Base-by-base conservation (phyloP, 1,140 invertebrate species). In the Drosophila athabasca region DNA sequence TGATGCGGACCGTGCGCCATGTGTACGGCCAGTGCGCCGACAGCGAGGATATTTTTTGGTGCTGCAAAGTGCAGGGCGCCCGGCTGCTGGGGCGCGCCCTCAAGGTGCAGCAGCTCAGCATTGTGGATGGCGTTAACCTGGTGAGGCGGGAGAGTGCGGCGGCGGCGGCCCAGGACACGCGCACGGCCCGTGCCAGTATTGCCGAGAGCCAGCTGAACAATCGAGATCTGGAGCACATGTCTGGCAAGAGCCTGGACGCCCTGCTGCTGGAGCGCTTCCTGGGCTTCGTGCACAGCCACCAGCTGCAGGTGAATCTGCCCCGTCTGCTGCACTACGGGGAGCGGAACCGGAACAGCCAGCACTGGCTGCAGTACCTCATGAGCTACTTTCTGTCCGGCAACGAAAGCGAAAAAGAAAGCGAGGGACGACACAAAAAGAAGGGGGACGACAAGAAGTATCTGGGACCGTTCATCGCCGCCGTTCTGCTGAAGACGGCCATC, bases 401-500 rank as follows among this genome's bases (percentile, higher is more conserved):
- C 22, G 4, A 78, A 60, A 13, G 15, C 5, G 35, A 29, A 3
- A 9, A 44, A 7, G 69, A 69, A 4, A 69, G 92, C 71, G 71
- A 93, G 92, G 76, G 78, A 72, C 52, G 93, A 2, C 6, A 31
- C 92, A 88, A 94, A 94, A 92, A 95, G 93, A 41, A 93, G 94
- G 26, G 26, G 6, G 62, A 94, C 92, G 92, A 93, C 93, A 90
- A 94, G 92, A 93, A 93, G 79, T 92, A 93, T 76, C 90, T 93
- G 62, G 93, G 93, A 2, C 92, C 94, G 1, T 91, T 95, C 55
- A 92, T 95, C 50, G 92, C 95, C 35, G 93, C 94, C 41, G 93
- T 95, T 54, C 93, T 95, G 26, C 92, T 95, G 35, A 96, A 96
- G 90, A 94, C 94, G 24, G 93, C 93, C 69, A 94, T 96, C 81